phyloP scores from a whole-genome alignment of 2,797 vertebrate species.

The Clarias pachynema region DNA sequence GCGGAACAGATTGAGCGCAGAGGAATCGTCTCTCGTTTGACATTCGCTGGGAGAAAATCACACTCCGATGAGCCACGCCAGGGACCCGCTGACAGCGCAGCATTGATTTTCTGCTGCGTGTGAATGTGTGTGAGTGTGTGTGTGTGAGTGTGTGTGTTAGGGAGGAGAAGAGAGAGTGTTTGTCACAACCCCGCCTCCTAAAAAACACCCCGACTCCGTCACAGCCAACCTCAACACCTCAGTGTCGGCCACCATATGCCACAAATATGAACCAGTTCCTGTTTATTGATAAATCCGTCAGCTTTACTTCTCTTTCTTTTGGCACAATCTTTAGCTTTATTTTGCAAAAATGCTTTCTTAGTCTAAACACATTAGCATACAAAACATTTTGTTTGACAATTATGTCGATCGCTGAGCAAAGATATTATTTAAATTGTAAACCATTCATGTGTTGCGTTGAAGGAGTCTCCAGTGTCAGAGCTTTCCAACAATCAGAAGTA shows the following conservation, averaged over 20 bases:
- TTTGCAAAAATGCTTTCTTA: neutral
- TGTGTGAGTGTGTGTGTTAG: slow-evolving; percentile 26
- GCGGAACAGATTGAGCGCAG: slow-evolving; percentile 68
- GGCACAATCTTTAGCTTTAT: neutral
- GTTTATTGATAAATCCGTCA: neutral
- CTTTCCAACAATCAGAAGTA: neutral
- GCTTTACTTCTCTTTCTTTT: neutral
- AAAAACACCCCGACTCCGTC: slow-evolving; percentile 41
- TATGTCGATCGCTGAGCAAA: neutral
- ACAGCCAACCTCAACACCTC: slow-evolving; percentile 55
- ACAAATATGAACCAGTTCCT: slow-evolving; percentile 45
- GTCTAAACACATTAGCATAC: neutral
- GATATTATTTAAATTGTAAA: neutral
- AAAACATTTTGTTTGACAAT: neutral
- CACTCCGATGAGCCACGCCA: slow-evolving; percentile 83
- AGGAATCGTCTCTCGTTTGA: slow-evolving; percentile 80
- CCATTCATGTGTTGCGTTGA: neutral
- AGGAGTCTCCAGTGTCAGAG: neutral
- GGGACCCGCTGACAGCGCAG: slow-evolving; percentile 80
- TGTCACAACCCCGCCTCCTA: slow-evolving; percentile 41
- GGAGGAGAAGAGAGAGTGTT: slow-evolving; percentile 16
- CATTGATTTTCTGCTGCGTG: slow-evolving; percentile 63
- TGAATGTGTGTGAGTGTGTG: slow-evolving; percentile 11
- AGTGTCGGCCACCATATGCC: slow-evolving; percentile 70
- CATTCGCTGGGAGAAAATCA: slow-evolving; percentile 85